phyloP scores from a whole-genome alignment of 30 jellyfish, hydroid and myxozoan genomes.

The Pseudorhiza aurosa region DNA sequence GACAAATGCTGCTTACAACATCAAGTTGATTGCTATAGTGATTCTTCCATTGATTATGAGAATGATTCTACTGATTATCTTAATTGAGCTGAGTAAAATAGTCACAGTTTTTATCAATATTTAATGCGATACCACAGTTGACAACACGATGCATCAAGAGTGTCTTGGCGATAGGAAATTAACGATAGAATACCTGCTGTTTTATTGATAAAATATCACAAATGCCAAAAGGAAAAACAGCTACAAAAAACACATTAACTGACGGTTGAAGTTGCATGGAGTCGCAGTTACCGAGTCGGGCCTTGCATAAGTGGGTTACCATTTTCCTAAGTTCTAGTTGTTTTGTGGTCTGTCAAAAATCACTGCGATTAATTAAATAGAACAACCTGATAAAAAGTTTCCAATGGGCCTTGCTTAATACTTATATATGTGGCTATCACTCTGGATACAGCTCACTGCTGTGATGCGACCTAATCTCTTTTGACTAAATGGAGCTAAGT shows the following conservation, averaged over 20 bases:
- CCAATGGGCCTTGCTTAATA: constrained; percentile 62
- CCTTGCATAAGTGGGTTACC: constrained; percentile 67
- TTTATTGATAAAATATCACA: constrained; percentile 19
- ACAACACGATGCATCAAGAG: constrained; percentile 4
- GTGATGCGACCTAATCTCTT: constrained; percentile 20
- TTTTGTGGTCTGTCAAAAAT: constrained; percentile 57
- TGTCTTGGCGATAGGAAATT: constrained; percentile 15
- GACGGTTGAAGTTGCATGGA: constrained; percentile 18
- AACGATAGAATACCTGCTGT: constrained; percentile 27
- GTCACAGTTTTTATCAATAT: constrained; percentile 26
- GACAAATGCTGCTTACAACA: too few relatives aligned
- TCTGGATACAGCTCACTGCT: constrained; percentile 24
- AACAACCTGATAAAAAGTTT: constrained; percentile 67
- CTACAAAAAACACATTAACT: constrained; percentile 60
- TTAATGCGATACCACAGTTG: constrained; percentile 24
- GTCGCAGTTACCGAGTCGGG: constrained; percentile 67
- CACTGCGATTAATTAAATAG: constrained; percentile 56
- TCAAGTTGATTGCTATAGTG: too few relatives aligned
- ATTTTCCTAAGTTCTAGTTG: constrained; percentile 57
- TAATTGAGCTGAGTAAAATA: too few relatives aligned
- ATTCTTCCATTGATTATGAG: too few relatives aligned
- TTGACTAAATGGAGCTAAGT: constrained; percentile 33
- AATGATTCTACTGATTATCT: too few relatives aligned
- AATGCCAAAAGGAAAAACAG: constrained; percentile 36
- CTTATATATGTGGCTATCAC: constrained; percentile 43